Evolutionary conservation across 1,140 invertebrate genomes (phyloP), one percentile per base, ranked within the genome.

Genomic region (Bombus fervidus): DNA sequence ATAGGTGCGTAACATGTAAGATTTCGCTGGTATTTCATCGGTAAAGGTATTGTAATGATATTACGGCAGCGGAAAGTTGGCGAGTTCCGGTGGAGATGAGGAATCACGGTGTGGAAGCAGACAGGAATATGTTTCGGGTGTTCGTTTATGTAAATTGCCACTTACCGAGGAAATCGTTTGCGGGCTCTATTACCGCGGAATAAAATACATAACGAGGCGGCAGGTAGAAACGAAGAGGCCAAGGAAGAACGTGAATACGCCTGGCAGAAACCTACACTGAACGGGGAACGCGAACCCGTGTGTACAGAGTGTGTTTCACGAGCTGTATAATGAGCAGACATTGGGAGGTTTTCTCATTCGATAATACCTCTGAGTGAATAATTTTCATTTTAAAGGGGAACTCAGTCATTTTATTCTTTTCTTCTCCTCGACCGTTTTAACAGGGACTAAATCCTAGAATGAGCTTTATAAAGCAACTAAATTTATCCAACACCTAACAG

Each of bases 121-220:
- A 53, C 66, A 83, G 68, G 79, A 83, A 83, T 85, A 86, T 77
- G 75, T 83, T 86, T 68, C 31, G 77, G 84, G 74, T 90, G 83
- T 88, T 90, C 86, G 89, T 92, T 92, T 92, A 91, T 92, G 92
- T 85, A 92, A 92, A 92, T 90, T 91, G 90, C 91, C 90, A 90
- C 86, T 87, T 90, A 85, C 82, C 68, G 28, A 72, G 83, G 84
- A 89, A 90, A 91, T 90, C 88, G 82, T 90, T 91, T 90, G 88
- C 85, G 77, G 83, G 75, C 75, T 83, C 53, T 59, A 81, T 72
- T 83, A 4, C 18, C 75, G 74, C 81, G 80, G 71, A 83, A 90
- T 90, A 91, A 91, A 91, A 88, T 89, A 87, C 83, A 90, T 90
- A 88, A 91, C 86, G 71, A 87, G 83, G 81, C 47, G 28, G 82